Evolutionary conservation across 2,888 invertebrate genomes (phyloP).

Genomic region (Prosopocoilus inquinatus): DNA sequence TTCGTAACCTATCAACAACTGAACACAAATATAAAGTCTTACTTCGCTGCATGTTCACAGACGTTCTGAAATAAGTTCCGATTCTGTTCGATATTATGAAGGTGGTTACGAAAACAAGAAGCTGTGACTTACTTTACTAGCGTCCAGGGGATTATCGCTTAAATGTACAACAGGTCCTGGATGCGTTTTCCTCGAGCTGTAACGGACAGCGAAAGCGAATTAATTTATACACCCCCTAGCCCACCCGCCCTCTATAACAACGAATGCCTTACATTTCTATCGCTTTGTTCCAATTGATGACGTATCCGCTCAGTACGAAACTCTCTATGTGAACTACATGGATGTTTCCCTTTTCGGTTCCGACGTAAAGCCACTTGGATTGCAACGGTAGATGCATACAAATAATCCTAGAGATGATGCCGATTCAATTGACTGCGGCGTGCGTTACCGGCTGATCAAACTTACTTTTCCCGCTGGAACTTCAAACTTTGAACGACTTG

Average conservation of each 20-base stretch:
- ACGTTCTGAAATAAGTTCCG: too few relatives aligned
- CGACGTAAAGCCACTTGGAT: conserved; percentile 98
- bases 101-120: neutral
- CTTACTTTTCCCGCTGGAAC: conserved; percentile 93
- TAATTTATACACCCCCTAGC: neutral
- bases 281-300: conserved; percentile 99
- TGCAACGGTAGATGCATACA: conserved; percentile 93
- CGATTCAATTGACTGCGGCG: neutral
- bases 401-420: conserved; percentile 71
- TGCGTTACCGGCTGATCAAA: conserved; percentile 11
- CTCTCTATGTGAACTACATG: conserved; percentile 96
- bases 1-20: conserved; percentile 96
- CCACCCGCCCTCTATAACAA: neutral
- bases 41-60: too few relatives aligned
- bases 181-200: conserved; percentile 89
- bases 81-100: neutral
- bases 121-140: conserved; percentile 77
- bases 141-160: conserved; percentile 94
- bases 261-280: conserved; percentile 90
- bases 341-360: conserved; percentile 97
- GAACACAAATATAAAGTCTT: conserved; percentile 31
- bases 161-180: conserved; percentile 96
- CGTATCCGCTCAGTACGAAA: conserved; percentile 94
- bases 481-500: conserved; percentile 95
- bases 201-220: conserved; percentile 49